Base-by-base conservation (phyloP, 2,113 vertebrate species). In the Gobio gobio region DNA sequence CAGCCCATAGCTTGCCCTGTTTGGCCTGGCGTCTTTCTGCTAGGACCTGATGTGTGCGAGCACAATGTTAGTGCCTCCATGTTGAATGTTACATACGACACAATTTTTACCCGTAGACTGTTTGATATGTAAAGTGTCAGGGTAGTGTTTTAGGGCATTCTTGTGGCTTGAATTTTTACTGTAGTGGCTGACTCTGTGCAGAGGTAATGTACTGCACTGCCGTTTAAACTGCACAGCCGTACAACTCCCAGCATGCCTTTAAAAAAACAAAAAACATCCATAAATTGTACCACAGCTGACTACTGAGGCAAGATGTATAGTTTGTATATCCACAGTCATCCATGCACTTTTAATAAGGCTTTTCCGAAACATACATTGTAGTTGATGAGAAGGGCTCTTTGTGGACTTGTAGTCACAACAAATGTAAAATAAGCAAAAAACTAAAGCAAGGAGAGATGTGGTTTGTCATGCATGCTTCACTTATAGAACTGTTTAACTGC, bases 131-230 rank as follows among this genome's bases (percentile, higher is more conserved):
- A 83, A 56, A n/a, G 22, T 36, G 64, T 66, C 16, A 36, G 66
- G 43, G 66, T 10, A 8, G 7, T 13, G 20, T 77, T 72, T 87
- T 54, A 54, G 54, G 43, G 3, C 33, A 24, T 61, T 33, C 13
- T 29, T 13, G 20, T n/a, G 64, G 26, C 24, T 59, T 56, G 74
- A 64, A 85, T 54, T 77, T 24, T 72, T 45, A 68, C 78, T 79
- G 78, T 63, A 63, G 78, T 86, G 84, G 49, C 86, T 80, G 61
- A 40, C 59, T 81, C 88, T 84, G 88, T 94, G 91, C 92, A 93
- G 93, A 94, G 85, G 93, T 95, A 94, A 94, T 94, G 94, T 94
- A 92, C 93, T 95, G 94, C 91, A 92, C 87, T 90, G 91, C 86
- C 78, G 63, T 80, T 56, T 56, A 7, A 56, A 56, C 54, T 20